Evolutionary conservation across 2,888 invertebrate species (phyloP).

Genomic region (Cosmopolites sordidus): DNA sequence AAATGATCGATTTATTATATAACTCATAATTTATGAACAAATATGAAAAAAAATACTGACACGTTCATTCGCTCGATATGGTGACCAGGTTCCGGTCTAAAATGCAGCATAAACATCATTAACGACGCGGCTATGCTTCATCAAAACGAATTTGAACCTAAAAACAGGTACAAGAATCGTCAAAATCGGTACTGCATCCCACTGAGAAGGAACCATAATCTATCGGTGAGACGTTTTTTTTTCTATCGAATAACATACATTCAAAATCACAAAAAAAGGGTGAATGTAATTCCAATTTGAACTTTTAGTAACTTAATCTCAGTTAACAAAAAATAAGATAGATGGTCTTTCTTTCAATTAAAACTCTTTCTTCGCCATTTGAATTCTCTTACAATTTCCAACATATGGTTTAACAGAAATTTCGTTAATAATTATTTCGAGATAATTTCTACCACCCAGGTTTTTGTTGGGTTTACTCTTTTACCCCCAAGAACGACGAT

Average conservation of each 20-base stretch:
- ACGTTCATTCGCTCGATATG: slow-evolving; percentile 1
- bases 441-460: slow-evolving; percentile 1
- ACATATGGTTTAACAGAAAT: not conserved
- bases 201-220: not conserved
- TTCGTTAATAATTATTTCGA: not conserved
- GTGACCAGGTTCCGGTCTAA: slow-evolving; percentile 9
- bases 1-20: too few species aligned
- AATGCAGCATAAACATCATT: slow-evolving; percentile 20
- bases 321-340: not conserved
- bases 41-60: not conserved
- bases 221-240: not conserved
- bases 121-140: slow-evolving; percentile 13
- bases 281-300: too few species aligned
- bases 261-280: too few species aligned
- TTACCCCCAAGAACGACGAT: not conserved
- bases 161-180: slow-evolving; percentile 3
- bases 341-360: not conserved
- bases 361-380: not conserved
- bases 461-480: not conserved
- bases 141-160: slow-evolving; percentile 10
- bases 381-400: not conserved
- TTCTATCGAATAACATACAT: too few species aligned
- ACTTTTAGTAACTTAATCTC: too few species aligned
- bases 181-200: not conserved
- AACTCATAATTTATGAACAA: not conserved